Conservation (phyloP, 2,888 invertebrate species). For the Atethmia centrago region DNA sequence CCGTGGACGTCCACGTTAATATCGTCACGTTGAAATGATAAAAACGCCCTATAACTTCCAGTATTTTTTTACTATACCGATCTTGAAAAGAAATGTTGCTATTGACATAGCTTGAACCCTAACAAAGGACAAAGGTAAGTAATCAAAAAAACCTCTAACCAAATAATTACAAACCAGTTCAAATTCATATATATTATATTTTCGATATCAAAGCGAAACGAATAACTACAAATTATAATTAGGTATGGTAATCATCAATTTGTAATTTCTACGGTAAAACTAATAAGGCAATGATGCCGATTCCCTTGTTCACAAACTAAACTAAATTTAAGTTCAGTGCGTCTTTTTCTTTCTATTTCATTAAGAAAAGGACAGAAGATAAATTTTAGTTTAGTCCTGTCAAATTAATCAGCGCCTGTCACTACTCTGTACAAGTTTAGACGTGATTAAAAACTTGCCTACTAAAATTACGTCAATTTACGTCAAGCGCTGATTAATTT, state of each 20-base stretch:
- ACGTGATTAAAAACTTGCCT: too few species aligned
- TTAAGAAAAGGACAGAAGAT: too few species aligned
- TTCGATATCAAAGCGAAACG: constrained; percentile 6
- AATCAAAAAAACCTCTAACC: neutral
- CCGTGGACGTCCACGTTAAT: neutral
- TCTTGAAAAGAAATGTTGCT: neutral
- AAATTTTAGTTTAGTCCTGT: too few species aligned
- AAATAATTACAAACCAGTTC: neutral
- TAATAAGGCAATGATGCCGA: constrained; percentile 1
- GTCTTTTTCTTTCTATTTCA: too few species aligned
- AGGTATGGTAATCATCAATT: constrained; percentile 9
- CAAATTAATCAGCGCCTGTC: too few species aligned
- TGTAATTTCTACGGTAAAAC: constrained; percentile 8
- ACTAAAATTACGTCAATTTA: too few species aligned
- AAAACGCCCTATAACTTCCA: neutral
- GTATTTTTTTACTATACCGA: neutral
- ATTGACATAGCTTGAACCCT: neutral
- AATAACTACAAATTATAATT: neutral
- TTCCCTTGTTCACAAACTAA: too few species aligned
- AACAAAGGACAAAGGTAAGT: neutral
- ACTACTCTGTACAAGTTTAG: too few species aligned
- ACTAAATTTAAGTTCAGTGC: too few species aligned
- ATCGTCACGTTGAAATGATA: neutral
- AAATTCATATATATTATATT: neutral
- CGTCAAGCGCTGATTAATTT: too few species aligned